These are phyloP conservation scores for Drosophila gaucha DNA, from an alignment of 2,888 invertebrate species.

Conservation along the genomic window DNA sequence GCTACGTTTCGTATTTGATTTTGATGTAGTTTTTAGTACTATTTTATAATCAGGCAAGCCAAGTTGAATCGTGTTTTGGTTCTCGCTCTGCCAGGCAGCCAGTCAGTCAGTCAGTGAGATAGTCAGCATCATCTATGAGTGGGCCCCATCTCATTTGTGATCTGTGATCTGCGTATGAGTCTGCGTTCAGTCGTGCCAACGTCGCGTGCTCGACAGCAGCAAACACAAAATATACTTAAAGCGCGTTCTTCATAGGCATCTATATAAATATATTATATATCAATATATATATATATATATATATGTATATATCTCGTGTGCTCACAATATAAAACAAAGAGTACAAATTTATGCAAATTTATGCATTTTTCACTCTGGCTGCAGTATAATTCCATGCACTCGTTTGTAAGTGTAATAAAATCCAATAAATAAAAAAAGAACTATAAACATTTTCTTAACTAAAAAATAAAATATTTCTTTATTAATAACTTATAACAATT, in stretches of 20 bases:
- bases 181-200: conserved; percentile 56
- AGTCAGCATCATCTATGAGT: conserved; percentile 9
- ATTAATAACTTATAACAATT: conserved; percentile 20
- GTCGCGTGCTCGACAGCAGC: conserved; percentile 62
- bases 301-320: conserved; percentile 13
- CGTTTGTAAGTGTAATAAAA: conserved; percentile 48
- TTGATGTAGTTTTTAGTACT: conserved; percentile 80
- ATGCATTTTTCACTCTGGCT: conserved; percentile 15
- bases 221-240: conserved; percentile 27
- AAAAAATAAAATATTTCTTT: background rate
- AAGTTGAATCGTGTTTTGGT: conserved; percentile 60
- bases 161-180: conserved; percentile 35
- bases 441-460: conserved; percentile 9
- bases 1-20: conserved; percentile 78
- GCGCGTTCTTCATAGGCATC: conserved; percentile 13
- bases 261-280: conserved; percentile 7
- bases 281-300: conserved; percentile 2
- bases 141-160: conserved; percentile 31
- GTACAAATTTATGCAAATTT: conserved; percentile 33
- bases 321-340: conserved; percentile 29
- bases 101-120: conserved; percentile 22
- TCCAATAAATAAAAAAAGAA: background rate
- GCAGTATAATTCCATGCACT: conserved; percentile 22
- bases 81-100: conserved; percentile 32
- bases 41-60: conserved; percentile 76